Evolutionary conservation across 2,888 invertebrate species (phyloP), one percentile per base, ranked within the genome.

Genomic region (Amiota minor): DNA sequence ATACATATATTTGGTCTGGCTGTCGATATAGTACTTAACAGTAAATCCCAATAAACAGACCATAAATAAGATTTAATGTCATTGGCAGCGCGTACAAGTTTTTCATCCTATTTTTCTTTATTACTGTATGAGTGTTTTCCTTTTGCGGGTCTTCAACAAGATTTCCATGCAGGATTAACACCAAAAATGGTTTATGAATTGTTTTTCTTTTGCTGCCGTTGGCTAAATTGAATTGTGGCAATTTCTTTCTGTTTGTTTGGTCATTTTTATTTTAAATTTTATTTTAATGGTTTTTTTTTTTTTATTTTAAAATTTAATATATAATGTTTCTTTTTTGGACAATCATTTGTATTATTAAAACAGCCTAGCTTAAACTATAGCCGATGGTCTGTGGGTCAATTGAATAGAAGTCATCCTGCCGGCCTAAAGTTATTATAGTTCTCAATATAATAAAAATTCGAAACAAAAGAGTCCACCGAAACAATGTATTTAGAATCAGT

Each of bases 31-130:
- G 59, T 68, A 53, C 67, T 68, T 68, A 68, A 68, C 67, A 50
- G 67, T 68, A 68, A 68, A 68, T 68, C 67, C 67, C 67, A 68
- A 68, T 68, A 68, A 68, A 68, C 67, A 68, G 67, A 50, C 67
- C 53, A 68, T 68, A 68, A 68, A 68, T 68, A 68, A 68, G 67
- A 68, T 68, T 68, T 68, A 68, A 68, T 68, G 67, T 53, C 67
- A 50, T 68, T 68, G 50, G 67, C 67, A 68, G 53, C 35, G 67
- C 67, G 53, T 46, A 68, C 67, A 53, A 68, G 67, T 65, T 65
- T 65, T 65, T 47, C 45, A 0, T 59, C 45, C 45, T 23, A 35
- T 62, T n/a, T 45, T 62, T 62, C 20, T 35, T 35, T 61, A 10
- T 14, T 8, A 23, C 9, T 46, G 3, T 46, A n/a, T n/a, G n/a